Base-by-base conservation (phyloP, 1,140 invertebrate genomes). In the Caerostris extrusa region DNA sequence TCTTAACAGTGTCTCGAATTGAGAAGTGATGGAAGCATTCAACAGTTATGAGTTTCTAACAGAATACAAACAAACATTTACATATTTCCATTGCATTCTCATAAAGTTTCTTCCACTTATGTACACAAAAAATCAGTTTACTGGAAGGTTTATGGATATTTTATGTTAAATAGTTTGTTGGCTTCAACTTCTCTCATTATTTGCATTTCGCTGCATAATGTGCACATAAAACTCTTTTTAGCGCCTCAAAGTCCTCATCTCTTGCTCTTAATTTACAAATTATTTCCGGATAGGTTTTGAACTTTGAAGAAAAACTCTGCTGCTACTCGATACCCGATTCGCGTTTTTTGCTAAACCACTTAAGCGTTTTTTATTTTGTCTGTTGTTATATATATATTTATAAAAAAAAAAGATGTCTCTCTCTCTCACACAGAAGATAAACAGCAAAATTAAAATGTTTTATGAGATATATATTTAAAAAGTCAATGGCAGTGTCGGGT, bases 151-250 rank as follows among this genome's bases (percentile, higher is more conserved):
- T 91, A 91, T 85, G 81, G 71, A 69, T 53, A 67, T 92, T 92
- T 92, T 92, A 92, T 92, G 90, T 85, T 92, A 92, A 92, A 69
- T 69, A 92, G 90, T 85, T 61, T 83, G 77, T 85, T 92, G 90
- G 60, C 90, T 85, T 34, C 81, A 92, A 92, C 90, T 92, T 92
- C 55, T 53, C 77, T 85, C 81, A 67, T 92, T 92, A 92, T 92
- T 92, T 92, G 90, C 81, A 67, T 92, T 92, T 85, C 61, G 57
- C 56, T 85, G 60, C 14, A 92, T 91, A 91, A 91, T 91, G 55
- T 6, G 10, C 12, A 55, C 90, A 91, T 91, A 91, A 91, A 91
- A 71, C 69, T 91, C 77, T 71, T 91, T 91, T 90, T 91, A 77
- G 58, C 67, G 67, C 67, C 57, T 77, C 34, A 57, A 91, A 77